phyloP scores from a whole-genome alignment of 2,888 invertebrate species.

The Conchocele bisecta region DNA sequence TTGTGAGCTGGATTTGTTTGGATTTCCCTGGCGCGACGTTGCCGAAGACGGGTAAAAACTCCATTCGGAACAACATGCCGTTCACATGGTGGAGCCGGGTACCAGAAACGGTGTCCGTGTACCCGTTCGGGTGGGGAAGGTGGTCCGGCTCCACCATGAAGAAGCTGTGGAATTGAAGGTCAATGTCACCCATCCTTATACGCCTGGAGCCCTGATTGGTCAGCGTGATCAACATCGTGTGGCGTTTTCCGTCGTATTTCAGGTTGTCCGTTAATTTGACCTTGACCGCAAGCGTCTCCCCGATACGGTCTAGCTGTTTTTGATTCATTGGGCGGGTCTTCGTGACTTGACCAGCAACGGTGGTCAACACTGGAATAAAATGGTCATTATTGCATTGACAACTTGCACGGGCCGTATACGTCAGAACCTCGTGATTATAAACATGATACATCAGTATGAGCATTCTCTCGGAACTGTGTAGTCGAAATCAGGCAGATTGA shows the following conservation, averaged over 20 bases:
- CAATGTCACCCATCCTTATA: constrained; percentile 50
- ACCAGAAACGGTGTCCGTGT: constrained; percentile 46
- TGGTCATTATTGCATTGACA: too few species aligned
- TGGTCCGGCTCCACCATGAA: constrained; percentile 72
- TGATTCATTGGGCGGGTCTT: too few species aligned
- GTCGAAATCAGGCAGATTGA: too few species aligned
- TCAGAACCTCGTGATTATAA: too few species aligned
- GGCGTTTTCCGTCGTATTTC: constrained; percentile 53
- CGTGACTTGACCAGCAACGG: background rate
- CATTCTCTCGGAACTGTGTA: too few species aligned
- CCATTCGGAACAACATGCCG: constrained; percentile 69
- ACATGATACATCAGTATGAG: too few species aligned
- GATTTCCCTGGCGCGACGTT: constrained; percentile 58
- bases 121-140: constrained; percentile 58
- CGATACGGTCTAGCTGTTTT: constrained; percentile 48
- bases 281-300: constrained; percentile 36
- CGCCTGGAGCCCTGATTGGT: constrained; percentile 46
- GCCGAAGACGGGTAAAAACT: constrained; percentile 62
- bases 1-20: constrained; percentile 56
- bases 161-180: constrained; percentile 71
- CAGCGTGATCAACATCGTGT: constrained; percentile 50
- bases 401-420: too few species aligned
- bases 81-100: constrained; percentile 66
- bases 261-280: constrained; percentile 59
- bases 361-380: constrained; percentile 14